phyloP scores from a whole-genome alignment of 92 coral and sea anemone genomes.

The Galaxea fascicularis region DNA sequence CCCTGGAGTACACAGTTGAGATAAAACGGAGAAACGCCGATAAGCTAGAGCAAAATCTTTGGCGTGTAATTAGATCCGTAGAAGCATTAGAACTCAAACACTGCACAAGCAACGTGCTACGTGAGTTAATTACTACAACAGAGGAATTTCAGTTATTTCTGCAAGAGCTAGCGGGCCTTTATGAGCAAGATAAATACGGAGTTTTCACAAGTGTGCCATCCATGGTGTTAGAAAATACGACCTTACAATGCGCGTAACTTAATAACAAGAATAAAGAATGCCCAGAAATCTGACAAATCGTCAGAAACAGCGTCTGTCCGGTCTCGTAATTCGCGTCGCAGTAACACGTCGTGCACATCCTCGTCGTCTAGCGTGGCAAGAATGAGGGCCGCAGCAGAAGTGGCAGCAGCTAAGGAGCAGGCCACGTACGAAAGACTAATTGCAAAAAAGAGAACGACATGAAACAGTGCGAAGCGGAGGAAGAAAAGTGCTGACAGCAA shows the following conservation, averaged over 20 bases:
- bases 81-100: not conserved
- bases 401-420: conserved; percentile 45
- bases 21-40: not conserved
- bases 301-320: not conserved
- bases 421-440: conserved; percentile 45
- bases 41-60: not conserved
- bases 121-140: too few species aligned
- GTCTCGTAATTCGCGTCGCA: conserved; percentile 30
- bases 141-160: too few species aligned
- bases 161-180: not conserved
- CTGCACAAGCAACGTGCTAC: not conserved
- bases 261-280: not conserved
- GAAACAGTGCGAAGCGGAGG: not conserved
- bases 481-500: conserved; percentile 9
- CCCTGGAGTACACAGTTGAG: not conserved
- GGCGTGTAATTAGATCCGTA: not conserved
- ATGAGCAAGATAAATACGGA: conserved; percentile 8
- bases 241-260: not conserved
- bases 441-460: not conserved
- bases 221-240: not conserved
- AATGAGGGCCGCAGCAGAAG: conserved; percentile 37
- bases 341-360: conserved; percentile 10
- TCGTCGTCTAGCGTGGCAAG: conserved; percentile 24
- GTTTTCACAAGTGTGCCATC: not conserved
- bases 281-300: conserved; percentile 18